Percentiles rank a stretch among this genome's conserved stretches.
Evolutionary conservation across 2,888 invertebrate species (phyloP).

Genomic region (Tyria jacobaeae): DNA sequence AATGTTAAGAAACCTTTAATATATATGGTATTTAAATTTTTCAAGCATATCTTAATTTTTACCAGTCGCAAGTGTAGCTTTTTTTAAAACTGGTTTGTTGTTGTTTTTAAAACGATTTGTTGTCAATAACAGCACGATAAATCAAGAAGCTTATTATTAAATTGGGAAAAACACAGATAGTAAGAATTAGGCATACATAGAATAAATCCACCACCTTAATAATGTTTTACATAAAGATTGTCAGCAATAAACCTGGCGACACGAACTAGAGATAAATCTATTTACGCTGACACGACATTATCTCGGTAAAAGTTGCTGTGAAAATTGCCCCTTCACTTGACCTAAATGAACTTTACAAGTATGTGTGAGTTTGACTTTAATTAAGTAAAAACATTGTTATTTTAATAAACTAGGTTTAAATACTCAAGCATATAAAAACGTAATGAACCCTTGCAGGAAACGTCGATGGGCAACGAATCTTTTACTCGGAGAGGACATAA

Average conservation of each 20-base stretch:
- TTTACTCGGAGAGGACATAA: too few relatives aligned
- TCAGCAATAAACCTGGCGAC: not conserved
- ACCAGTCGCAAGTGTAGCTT: too few relatives aligned
- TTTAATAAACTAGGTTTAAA: not conserved
- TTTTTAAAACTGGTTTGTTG: too few relatives aligned
- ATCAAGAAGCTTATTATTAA: too few relatives aligned
- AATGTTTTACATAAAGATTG: not conserved
- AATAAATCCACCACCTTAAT: not conserved
- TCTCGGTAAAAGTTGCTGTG: not conserved
- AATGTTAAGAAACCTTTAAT: too few relatives aligned
- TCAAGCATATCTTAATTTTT: too few relatives aligned
- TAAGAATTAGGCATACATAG: not conserved
- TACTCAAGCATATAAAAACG: not conserved
- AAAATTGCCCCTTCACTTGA: not conserved
- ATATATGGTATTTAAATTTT: too few relatives aligned
- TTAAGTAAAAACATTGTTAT: not conserved
- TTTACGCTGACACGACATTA: not conserved
- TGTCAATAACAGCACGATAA: too few relatives aligned
- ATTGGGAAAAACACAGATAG: too few relatives aligned
- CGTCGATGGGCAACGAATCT: not conserved
- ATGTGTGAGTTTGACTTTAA: not conserved
- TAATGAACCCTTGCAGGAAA: not conserved
- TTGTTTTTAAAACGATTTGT: too few relatives aligned
- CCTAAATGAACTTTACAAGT: not conserved
- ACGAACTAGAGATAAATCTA: not conserved